Percentiles rank a stretch among this genome's conserved stretches.
Evolutionary conservation across 2,113 vertebrate genomes (phyloP).

Genomic region (Chitala chitala): DNA sequence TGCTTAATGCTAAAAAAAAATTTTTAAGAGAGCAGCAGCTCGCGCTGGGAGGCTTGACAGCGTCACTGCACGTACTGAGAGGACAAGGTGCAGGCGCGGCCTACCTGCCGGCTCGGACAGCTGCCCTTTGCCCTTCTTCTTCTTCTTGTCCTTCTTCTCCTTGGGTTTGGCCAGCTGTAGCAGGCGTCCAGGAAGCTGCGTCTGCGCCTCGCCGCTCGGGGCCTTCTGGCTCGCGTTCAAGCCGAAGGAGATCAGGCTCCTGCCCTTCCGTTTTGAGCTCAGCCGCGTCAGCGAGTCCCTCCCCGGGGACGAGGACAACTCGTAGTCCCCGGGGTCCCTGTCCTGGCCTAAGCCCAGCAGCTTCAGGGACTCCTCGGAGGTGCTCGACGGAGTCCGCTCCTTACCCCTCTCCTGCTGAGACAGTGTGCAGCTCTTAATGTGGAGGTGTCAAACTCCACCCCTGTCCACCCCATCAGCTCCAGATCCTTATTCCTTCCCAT

Average conservation of each 20-base stretch:
- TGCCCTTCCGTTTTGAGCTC: slow-evolving; percentile 73
- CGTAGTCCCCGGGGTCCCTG: slow-evolving; percentile 62
- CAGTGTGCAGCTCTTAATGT: neutral
- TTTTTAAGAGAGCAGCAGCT: no score
- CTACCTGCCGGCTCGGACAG: slow-evolving; percentile 42
- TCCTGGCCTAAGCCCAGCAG: slow-evolving; percentile 58
- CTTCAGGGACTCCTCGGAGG: slow-evolving; percentile 62
- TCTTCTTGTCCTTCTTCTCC: slow-evolving; percentile 83
- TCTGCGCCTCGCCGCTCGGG: slow-evolving; percentile 63
- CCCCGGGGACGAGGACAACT: slow-evolving; percentile 69
- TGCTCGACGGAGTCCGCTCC: slow-evolving; percentile 61
- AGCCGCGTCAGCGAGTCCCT: slow-evolving; percentile 78
- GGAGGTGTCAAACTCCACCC: neutral
- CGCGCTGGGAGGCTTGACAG: no score
- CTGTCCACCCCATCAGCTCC: no score
- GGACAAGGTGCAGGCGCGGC: no score
- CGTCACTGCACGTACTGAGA: no score
- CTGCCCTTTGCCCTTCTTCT: slow-evolving; percentile 72
- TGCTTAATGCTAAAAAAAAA: neutral
- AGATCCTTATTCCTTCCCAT: no score
- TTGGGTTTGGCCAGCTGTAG: slow-evolving; percentile 79
- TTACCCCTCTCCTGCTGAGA: slow-evolving; percentile 28
- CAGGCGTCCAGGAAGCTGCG: slow-evolving; percentile 63
- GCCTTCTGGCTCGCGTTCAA: slow-evolving; percentile 61
- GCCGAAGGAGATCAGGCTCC: slow-evolving; percentile 77